phyloP scores from a whole-genome alignment of 64 coral and sea anemone genomes.

The Pocillopora verrucosa region DNA sequence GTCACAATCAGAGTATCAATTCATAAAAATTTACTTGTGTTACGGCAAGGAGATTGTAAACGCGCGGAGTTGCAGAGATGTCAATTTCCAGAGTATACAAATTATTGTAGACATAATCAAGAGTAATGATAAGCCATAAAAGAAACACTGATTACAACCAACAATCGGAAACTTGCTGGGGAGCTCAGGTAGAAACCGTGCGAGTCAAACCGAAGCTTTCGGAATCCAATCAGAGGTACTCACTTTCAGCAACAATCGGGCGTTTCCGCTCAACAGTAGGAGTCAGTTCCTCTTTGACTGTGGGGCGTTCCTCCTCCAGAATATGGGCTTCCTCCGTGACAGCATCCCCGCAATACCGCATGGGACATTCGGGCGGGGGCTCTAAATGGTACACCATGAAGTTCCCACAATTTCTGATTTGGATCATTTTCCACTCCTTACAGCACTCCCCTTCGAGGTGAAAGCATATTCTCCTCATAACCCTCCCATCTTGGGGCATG shows the following conservation, averaged over 20 bases:
- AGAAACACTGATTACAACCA: too few relatives aligned
- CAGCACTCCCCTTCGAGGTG: slow-evolving; percentile 36
- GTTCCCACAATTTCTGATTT: slow-evolving; percentile 25
- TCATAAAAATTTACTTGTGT: too few relatives aligned
- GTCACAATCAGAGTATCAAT: too few relatives aligned
- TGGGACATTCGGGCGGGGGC: slow-evolving; percentile 13
- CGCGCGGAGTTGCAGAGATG: too few relatives aligned
- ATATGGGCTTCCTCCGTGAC: background rate
- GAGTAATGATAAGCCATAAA: too few relatives aligned
- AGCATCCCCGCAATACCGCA: slow-evolving; percentile 8
- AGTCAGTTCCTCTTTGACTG: background rate
- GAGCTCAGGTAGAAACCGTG: too few relatives aligned
- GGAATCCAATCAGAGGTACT: background rate
- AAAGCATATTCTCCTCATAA: slow-evolving; percentile 23
- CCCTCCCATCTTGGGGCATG: background rate
- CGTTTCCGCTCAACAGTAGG: too few relatives aligned
- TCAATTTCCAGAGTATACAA: too few relatives aligned
- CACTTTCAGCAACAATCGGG: background rate
- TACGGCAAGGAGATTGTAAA: too few relatives aligned
- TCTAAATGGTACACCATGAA: slow-evolving; percentile 26
- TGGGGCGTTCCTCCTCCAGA: background rate
- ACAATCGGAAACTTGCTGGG: too few relatives aligned
- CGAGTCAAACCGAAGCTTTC: background rate
- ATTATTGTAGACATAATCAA: too few relatives aligned
- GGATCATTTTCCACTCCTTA: slow-evolving; percentile 3